A percentile compares a stretch with the other conserved stretches of the same genome.
These are phyloP conservation scores for Drosophila conformis DNA, from an alignment of 2,888 invertebrate genomes.

Conservation along the genomic window DNA sequence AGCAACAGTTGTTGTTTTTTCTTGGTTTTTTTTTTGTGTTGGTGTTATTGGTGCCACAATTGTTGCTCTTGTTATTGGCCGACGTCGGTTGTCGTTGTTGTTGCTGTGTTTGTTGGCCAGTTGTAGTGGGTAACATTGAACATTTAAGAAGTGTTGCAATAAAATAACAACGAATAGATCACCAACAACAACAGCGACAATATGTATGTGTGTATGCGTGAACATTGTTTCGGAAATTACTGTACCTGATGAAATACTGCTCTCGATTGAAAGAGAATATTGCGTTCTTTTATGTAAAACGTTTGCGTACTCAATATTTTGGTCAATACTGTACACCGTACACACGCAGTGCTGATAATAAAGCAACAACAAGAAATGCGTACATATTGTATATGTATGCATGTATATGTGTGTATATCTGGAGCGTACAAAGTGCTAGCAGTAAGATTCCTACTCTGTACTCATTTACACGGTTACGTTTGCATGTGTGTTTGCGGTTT, in stretches of 20 bases:
- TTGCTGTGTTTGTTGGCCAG: conserved; percentile 48
- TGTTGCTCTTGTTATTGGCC: conserved; percentile 78
- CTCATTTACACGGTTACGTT: conserved; percentile 39
- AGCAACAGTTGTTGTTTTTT: conserved; percentile 59
- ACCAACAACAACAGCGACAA: conserved; percentile 54
- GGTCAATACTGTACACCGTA: conserved; percentile 45
- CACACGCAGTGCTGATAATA: conserved; percentile 43
- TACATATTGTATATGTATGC: conserved; percentile 16
- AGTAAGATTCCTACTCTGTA: conserved; percentile 51
- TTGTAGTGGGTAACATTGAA: conserved; percentile 77
- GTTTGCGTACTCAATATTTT: conserved; percentile 49
- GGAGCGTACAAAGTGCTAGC: conserved; percentile 50
- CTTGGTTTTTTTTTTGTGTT: conserved; percentile 24
- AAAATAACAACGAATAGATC: conserved; percentile 72
- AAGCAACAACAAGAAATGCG: conserved; percentile 27
- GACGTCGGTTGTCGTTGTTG: conserved; percentile 51
- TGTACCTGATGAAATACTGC: conserved; percentile 42
- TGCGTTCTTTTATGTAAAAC: conserved; percentile 42
- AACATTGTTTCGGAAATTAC: conserved; percentile 35
- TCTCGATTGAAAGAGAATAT: conserved; percentile 26
- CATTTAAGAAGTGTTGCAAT: conserved; percentile 79
- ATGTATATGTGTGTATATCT: conserved; percentile 25
- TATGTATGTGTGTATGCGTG: conserved; percentile 9
- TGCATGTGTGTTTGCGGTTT: conserved; percentile 25
- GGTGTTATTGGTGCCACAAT: conserved; percentile 78